Evolutionary conservation across 2,113 vertebrate genomes (phyloP).

Genomic region (Pandion haliaetus): DNA sequence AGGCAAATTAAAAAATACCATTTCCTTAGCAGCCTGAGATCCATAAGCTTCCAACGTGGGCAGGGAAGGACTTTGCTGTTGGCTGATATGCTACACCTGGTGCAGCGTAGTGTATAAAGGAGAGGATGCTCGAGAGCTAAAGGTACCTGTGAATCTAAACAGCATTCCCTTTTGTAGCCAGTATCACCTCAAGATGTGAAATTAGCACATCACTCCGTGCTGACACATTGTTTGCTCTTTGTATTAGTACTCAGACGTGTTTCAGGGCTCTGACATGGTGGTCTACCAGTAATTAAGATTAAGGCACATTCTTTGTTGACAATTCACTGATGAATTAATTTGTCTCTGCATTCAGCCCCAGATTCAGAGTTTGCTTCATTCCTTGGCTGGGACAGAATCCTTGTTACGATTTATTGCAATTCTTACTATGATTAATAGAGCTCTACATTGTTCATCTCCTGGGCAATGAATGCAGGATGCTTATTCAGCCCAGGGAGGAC

Average conservation of each 20-base stretch:
- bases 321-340: constrained; percentile 33
- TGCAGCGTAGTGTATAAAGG: background rate
- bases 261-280: background rate
- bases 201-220: background rate
- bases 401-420: constrained; percentile 40
- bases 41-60: background rate
- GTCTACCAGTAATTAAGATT: constrained; percentile 26
- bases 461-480: background rate
- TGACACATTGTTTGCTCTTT: constrained; percentile 1
- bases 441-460: constrained; percentile 2
- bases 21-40: background rate
- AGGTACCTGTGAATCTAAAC: background rate
- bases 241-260: background rate
- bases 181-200: background rate
- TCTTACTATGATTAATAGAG: constrained; percentile 44
- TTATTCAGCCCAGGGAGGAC: background rate
- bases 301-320: constrained; percentile 8
- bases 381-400: background rate
- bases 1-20: background rate
- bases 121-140: background rate
- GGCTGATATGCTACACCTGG: background rate
- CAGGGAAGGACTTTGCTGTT: background rate
- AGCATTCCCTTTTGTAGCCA: background rate
- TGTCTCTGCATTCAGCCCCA: background rate
- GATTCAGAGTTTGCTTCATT: background rate